Base-by-base conservation (phyloP, 2,797 vertebrate species). In the Sebastes matsubarae region DNA sequence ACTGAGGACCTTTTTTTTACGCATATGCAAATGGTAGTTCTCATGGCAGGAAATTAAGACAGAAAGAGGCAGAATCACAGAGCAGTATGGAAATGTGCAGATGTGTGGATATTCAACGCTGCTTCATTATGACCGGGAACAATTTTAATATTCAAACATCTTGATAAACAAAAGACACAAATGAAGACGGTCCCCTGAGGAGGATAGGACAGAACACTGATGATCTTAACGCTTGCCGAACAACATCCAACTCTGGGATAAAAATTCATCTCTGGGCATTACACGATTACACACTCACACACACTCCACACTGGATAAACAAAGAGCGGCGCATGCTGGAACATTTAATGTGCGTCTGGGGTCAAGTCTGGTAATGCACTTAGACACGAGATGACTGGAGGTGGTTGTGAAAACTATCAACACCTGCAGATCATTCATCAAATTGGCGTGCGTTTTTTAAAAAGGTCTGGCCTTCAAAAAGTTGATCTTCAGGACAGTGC, bases 371-470 rank as follows among this genome's bases (percentile, higher is more conserved):
- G 84, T 83, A 89, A 93, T 84, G 84, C 88, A 87, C 89, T 94
- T 86, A 90, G 83, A 89, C 90, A 79, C 82, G 84, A 90, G 90
- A 87, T 75, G 85, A 84, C 81, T 70, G 80, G 73, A 50, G 54
- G 72, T 79, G 75, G 79, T 88, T 84, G 65, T 72, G 84, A 89
- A 91, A 87, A 82, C 82, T 75, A 77, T 84, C 52, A 50, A 83
- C 93, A 94, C 85, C 92, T 90, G 91, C 84, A 91, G 77, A 86
- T 92, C 91, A 92, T 96, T 94, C 88, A 91, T 94, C 90, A 95
- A 87, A 85, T 84, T 74, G 81, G 8, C 77, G 72, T 77, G 84
- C 81, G 86, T 82, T 80, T 82, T 82, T 90, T 81, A 68, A 84
- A 77, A 84, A 73, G 68, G 34, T 72, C 77, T 42, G 59, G 8